Base-by-base conservation (phyloP, 2,888 invertebrate genomes). In the Micoletzkya japonica region DNA sequence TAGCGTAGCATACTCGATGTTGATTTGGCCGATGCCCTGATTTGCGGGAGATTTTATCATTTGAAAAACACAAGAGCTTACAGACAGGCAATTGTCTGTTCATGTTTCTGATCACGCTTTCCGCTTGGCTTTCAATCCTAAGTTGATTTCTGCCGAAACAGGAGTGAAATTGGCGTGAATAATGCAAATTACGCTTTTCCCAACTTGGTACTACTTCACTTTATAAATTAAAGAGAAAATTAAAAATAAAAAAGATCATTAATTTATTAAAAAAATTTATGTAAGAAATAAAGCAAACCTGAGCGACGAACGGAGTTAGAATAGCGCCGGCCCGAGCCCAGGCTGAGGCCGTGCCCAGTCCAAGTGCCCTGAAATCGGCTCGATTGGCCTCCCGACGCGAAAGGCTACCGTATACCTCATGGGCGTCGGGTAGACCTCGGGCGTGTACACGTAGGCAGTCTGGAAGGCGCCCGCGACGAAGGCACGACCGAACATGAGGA, bases 371-470 rank as follows among this genome's bases (percentile, higher is more conserved):
- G 64, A 37, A 52, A 50, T 32, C 1, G 14, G 32, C 20, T 0
- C 20, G 39, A 30, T 6, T 39, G 60, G n/a, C n/a, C n/a, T n/a
- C n/a, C n/a, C n/a, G n/a, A n/a, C n/a, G n/a, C n/a, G n/a, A n/a
- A n/a, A n/a, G 52, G n/a, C 6, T n/a, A 52, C 52, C 6, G 10
- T 14, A 52, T 17, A 66, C 64, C 64, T 36, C 64, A 66, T 36
- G 1, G 64, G 52, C 17, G 64, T 66, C 17, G 64, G 64, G 59
- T 76, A 73, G 81, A 89, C 89, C 90, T 94, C 94, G 20, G 94
- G 94, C 6, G 94, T 94, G 84, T 94, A 94, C 1, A 94, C 93
- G 84, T 94, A 94, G 0, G 93, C 93, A 0, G 93, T 93, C 89
- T 94, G 94, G 86, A 94, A 94, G 2, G 94, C 90, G 0, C 94